Percentiles rank a stretch among this genome's conserved stretches.
Conservation (phyloP, 23 tunicate species). For the Botrylloides violaceus region DNA sequence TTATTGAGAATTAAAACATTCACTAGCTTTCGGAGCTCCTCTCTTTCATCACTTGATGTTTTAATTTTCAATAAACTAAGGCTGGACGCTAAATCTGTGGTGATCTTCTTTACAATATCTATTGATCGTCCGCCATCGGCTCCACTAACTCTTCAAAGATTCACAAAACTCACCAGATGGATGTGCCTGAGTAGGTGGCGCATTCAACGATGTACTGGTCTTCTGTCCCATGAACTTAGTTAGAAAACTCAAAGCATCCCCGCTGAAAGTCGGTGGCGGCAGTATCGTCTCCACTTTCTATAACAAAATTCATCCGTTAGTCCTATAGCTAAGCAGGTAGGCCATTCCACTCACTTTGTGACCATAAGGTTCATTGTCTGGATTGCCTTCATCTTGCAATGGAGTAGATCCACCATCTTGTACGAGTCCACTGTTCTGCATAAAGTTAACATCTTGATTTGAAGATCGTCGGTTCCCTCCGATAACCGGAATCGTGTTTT, state of each 20-base stretch:
- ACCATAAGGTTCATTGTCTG: background rate
- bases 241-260: slow-evolving; percentile 62
- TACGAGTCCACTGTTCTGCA: background rate
- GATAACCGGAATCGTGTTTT: slow-evolving; percentile 63
- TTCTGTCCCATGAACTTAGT: slow-evolving; percentile 51
- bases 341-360: no score
- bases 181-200: background rate
- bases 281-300: background rate
- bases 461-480: slow-evolving; percentile 30
- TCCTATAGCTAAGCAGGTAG: no score
- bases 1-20: no score
- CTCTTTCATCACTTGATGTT: background rate
- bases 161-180: background rate
- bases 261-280: slow-evolving; percentile 41
- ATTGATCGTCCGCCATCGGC: no score
- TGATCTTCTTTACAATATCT: no score
- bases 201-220: slow-evolving; percentile 13
- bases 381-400: slow-evolving; percentile 35
- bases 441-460: background rate
- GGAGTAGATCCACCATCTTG: slow-evolving; percentile 59
- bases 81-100: no score
- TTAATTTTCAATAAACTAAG: no score
- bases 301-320: no score
- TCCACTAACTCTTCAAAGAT: background rate
- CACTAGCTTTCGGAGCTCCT: background rate